Evolutionary conservation across 1,140 invertebrate species (phyloP).

Genomic region (Drosophila repleta): DNA sequence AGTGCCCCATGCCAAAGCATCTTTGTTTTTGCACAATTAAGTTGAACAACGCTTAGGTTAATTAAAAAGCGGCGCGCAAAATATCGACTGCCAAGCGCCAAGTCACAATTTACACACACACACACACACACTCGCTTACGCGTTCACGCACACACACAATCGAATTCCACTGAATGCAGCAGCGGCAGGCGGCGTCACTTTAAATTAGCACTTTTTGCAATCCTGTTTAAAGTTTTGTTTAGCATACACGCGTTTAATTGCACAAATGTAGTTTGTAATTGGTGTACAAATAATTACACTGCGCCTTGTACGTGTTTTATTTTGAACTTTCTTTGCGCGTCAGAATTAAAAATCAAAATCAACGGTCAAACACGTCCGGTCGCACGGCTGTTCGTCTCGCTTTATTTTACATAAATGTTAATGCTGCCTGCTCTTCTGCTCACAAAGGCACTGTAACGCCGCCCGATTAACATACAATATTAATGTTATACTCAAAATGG

Average conservation of each 20-base stretch:
- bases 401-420: slow-evolving; percentile 50
- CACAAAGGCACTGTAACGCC: slow-evolving; percentile 14
- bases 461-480: slow-evolving; percentile 2
- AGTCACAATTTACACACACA: slow-evolving; percentile 42
- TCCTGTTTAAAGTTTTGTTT: slow-evolving; percentile 13
- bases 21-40: slow-evolving; percentile 31
- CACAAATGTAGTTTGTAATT: slow-evolving; percentile 33
- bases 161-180: slow-evolving; percentile 27
- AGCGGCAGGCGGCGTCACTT: slow-evolving; percentile 38
- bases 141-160: slow-evolving; percentile 13
- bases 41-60: slow-evolving; percentile 49
- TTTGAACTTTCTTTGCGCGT: slow-evolving; percentile 47
- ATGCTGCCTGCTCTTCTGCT: slow-evolving; percentile 3
- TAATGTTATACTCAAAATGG: slow-evolving; percentile 18
- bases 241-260: slow-evolving; percentile 37
- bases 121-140: slow-evolving; percentile 10
- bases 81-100: slow-evolving; percentile 24
- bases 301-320: slow-evolving; percentile 42
- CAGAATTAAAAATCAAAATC: slow-evolving; percentile 63
- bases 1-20: slow-evolving; percentile 35
- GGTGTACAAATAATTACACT: slow-evolving; percentile 19
- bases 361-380: slow-evolving; percentile 72
- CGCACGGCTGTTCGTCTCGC: slow-evolving; percentile 42
- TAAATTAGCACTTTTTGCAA: slow-evolving; percentile 30
- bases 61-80: slow-evolving; percentile 69